Evolutionary conservation across 2,797 vertebrate genomes (phyloP).

Genomic region (Falco cherrug): DNA sequence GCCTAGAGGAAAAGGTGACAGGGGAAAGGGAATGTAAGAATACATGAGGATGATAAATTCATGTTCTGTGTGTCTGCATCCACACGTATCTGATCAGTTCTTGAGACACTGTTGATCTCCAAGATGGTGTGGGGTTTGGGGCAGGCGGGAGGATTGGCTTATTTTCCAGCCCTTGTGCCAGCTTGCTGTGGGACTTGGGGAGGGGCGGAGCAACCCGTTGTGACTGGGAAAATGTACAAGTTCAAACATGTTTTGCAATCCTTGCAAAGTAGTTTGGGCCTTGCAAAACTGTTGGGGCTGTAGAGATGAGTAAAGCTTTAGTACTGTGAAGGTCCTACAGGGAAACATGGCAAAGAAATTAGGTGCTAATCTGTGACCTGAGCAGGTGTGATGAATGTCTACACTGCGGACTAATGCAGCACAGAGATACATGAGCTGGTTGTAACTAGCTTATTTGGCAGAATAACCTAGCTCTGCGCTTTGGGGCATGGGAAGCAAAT

Average conservation of each 20-base stretch:
- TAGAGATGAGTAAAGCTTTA: neutral
- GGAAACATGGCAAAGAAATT: neutral
- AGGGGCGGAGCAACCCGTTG: neutral
- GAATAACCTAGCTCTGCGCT: neutral
- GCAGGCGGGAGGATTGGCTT: no score
- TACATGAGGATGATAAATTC: neutral
- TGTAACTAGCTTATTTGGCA: neutral
- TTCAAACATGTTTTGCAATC: neutral
- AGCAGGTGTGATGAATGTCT: neutral
- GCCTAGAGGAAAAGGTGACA: neutral
- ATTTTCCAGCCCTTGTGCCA: neutral
- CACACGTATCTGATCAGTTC: accelerated
- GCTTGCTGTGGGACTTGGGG: neutral
- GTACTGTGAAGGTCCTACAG: neutral
- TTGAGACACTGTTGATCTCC: neutral
- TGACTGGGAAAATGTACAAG: neutral
- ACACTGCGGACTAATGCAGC: neutral
- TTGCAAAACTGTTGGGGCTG: neutral
- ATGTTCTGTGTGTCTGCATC: neutral
- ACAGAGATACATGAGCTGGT: neutral
- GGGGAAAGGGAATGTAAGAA: neutral
- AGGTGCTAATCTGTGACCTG: neutral
- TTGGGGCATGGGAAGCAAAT: neutral
- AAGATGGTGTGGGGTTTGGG: neutral
- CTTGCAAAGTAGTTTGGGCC: neutral